Percentiles rank a stretch among this genome's conserved stretches.
Conservation (phyloP, 2,888 invertebrate genomes). For the Euspilapteryx auroguttella region DNA sequence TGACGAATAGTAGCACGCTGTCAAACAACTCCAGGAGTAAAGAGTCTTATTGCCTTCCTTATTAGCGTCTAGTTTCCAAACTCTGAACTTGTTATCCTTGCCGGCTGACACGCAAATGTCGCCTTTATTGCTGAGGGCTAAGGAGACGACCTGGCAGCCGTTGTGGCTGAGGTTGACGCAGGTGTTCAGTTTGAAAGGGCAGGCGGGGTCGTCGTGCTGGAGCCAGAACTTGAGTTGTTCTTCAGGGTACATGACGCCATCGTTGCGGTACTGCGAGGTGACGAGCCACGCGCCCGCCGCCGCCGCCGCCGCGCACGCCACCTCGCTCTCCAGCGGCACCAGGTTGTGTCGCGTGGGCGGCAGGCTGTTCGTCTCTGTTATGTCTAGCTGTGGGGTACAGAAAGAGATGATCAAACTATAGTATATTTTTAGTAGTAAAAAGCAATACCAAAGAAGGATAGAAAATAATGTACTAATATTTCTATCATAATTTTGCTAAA, state of each 20-base stretch:
- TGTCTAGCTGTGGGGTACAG: constrained; percentile 38
- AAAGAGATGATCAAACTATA: too few species aligned
- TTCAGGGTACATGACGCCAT: constrained; percentile 38
- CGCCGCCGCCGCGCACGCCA: constrained; percentile 38
- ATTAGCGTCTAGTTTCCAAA: constrained; percentile 28
- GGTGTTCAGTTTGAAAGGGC: constrained; percentile 35
- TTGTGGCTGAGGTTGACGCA: constrained; percentile 46
- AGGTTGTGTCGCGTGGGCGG: constrained; percentile 39
- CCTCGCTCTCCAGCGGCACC: constrained; percentile 42
- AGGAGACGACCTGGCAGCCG: constrained; percentile 34
- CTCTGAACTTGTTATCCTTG: constrained; percentile 38
- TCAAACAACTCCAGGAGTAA: constrained; percentile 29
- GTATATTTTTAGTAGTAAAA: too few species aligned
- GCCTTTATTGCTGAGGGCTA: constrained; percentile 31
- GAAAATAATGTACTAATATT: too few species aligned
- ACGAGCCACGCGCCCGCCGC: constrained; percentile 37
- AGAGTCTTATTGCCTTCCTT: constrained; percentile 5
- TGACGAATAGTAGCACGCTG: constrained; percentile 47
- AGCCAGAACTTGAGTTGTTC: constrained; percentile 47
- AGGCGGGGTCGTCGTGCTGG: constrained; percentile 14
- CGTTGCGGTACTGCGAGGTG: constrained; percentile 46
- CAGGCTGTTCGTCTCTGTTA: constrained; percentile 39
- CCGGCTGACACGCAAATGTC: constrained; percentile 46
- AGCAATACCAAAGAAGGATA: too few species aligned
- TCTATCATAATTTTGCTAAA: too few species aligned